Evolutionary conservation across 2,113 vertebrate genomes (phyloP), one percentile per base, ranked within the genome.

Genomic region (Cacatua alba): DNA sequence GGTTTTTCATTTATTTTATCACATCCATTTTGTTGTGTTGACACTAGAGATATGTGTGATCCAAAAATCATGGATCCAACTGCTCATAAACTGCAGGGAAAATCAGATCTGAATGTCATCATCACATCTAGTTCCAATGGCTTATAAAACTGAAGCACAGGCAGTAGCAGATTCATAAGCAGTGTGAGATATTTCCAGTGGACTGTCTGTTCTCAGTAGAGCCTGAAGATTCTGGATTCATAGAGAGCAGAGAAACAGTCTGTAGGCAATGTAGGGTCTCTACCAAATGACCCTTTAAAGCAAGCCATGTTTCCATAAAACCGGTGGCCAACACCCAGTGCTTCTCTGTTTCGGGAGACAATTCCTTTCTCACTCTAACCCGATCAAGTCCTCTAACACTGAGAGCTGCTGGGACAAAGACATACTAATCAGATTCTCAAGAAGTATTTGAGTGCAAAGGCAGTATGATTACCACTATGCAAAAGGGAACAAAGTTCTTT

Each of bases 1-100:
- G 64, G 2, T 31, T 95, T 92, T 94, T 74, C 3, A 48, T 84
- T 92, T 75, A 12, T 90, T 93, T 57, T 53, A 68, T 91, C 67
- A 44, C 46, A 78, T 77, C n/a, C 10, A 43, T 88, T 96, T 94
- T 60, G 33, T 69, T 89, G 46, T 75, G 77, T 88, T 95, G 72
- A 90, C 81, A 88, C 8, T 43, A 78, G 48, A 78, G 49, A 60
- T 49, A 64, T 7, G 55, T 82, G 52, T 60, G 39, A 86, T 64
- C 69, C 85, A 77, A 83, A 70, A 95, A 69, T 52, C 7, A 10
- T 74, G 41, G 43, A 70, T 80, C 44, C 53, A 94, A 82, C 37
- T 79, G 46, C 63, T 94, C 33, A 35, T 77, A 74, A 96, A 85
- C 57, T 51, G 18, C 59, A 76, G 49, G 29, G 20, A 69, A 82